Conservation (phyloP, 2,888 invertebrate species). For the Eumacrocentrus americanus region DNA sequence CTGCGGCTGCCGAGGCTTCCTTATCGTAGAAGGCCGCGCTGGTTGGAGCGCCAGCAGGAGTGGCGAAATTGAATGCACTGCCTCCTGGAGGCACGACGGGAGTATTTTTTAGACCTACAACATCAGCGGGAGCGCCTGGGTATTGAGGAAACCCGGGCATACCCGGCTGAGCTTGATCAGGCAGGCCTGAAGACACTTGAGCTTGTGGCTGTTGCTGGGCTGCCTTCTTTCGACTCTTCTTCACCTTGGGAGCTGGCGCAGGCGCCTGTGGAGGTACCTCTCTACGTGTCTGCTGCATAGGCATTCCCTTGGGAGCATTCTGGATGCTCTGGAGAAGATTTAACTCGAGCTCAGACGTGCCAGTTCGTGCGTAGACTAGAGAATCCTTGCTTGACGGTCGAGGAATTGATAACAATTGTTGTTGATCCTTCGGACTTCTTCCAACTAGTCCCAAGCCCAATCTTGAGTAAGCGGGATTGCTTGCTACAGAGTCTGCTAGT, state of each 20-base stretch:
- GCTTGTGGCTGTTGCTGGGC: conserved; percentile 45
- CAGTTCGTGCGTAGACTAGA: conserved; percentile 45
- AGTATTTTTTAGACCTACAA: conserved; percentile 71
- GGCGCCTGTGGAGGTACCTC: conserved; percentile 28
- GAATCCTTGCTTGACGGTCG: conserved; percentile 58
- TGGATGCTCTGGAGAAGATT: conserved; percentile 55
- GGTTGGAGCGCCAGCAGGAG: conserved; percentile 63
- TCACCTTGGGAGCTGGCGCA: conserved; percentile 38
- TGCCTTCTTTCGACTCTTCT: conserved; percentile 42
- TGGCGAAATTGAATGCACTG: conserved; percentile 85
- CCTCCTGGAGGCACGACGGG: conserved; percentile 73
- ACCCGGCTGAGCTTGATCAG: conserved; percentile 38
- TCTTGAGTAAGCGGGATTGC: conserved; percentile 53
- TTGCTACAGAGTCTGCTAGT: conserved; percentile 50
- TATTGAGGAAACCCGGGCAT: conserved; percentile 54
- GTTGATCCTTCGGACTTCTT: conserved; percentile 52
- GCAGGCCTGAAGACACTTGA: conserved; percentile 15
- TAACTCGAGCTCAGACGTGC: conserved; percentile 52
- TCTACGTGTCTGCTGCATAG: conserved; percentile 36
- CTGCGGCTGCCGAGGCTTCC: conserved; percentile 54
- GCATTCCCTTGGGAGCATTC: conserved; percentile 47
- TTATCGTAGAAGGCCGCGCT: conserved; percentile 56
- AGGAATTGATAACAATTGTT: conserved; percentile 54
- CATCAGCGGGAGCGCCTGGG: conserved; percentile 44
- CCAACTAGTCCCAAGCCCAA: conserved; percentile 54